Percentiles rank a stretch among this genome's conserved stretches.
phyloP scores from a whole-genome alignment of 2,797 vertebrate species.

The Allobates femoralis region DNA sequence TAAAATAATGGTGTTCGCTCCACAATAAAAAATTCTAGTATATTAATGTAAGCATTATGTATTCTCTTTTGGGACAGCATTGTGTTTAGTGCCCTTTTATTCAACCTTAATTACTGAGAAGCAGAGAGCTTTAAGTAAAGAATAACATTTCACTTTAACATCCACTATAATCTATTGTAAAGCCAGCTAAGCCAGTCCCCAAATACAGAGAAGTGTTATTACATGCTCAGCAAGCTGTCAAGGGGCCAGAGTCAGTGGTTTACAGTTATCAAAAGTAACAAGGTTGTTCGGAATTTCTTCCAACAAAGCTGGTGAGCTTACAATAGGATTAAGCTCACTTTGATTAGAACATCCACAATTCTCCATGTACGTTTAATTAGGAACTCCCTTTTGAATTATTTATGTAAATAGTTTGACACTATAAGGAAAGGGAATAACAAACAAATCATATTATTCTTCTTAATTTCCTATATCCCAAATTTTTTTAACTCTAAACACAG shows the following conservation, averaged over 20 bases:
- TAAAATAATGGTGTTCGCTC: constrained; percentile 37
- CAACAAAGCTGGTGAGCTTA: constrained; percentile 79
- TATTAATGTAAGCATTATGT: constrained; percentile 68
- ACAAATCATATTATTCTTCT: neutral
- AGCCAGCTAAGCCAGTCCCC: constrained; percentile 81
- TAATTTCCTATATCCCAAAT: constrained; percentile 21
- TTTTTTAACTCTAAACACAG: neutral
- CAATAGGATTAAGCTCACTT: constrained; percentile 80
- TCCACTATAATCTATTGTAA: constrained; percentile 82
- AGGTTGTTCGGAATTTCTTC: constrained; percentile 81
- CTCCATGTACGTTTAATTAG: constrained; percentile 78
- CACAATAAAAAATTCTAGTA: constrained; percentile 67
- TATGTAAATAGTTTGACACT: constrained; percentile 71
- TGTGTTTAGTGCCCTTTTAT: constrained; percentile 73
- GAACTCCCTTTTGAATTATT: constrained; percentile 70
- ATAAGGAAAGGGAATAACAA: constrained; percentile 18
- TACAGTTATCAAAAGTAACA: constrained; percentile 84
- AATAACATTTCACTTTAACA: constrained; percentile 83
- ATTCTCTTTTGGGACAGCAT: constrained; percentile 71
- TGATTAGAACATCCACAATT: constrained; percentile 80
- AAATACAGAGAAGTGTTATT: constrained; percentile 83
- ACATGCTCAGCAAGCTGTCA: constrained; percentile 82
- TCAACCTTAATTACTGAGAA: constrained; percentile 79
- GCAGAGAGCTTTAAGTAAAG: constrained; percentile 77
- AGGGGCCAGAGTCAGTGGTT: constrained; percentile 81